These are phyloP conservation scores for Amblyjoppa fuscipennis DNA, from an alignment of 2,888 invertebrate genomes.

Conservation along the genomic window DNA sequence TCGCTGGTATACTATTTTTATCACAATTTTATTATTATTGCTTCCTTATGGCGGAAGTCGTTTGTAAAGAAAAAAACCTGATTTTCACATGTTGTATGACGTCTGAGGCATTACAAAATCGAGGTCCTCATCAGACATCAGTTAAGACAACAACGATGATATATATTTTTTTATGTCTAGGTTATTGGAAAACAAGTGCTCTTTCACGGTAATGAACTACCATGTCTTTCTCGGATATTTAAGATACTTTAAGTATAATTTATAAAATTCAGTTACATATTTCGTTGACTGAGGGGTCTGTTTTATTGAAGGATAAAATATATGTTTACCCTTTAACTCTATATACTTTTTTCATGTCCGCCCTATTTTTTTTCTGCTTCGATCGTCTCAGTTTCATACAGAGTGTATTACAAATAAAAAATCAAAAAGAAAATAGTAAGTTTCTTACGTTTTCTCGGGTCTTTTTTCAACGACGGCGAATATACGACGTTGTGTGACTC, in stretches of 20 bases:
- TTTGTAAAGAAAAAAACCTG: too few species aligned
- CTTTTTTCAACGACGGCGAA: constrained; percentile 47
- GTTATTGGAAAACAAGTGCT: neutral
- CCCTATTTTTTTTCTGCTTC: neutral
- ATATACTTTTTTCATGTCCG: neutral
- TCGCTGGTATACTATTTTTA: too few species aligned
- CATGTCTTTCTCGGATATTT: neutral
- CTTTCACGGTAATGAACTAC: neutral
- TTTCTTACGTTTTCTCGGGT: constrained; percentile 52
- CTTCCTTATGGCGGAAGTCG: too few species aligned
- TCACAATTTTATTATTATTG: too few species aligned
- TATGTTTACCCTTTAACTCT: neutral
- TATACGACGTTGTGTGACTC: constrained; percentile 56
- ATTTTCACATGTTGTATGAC: too few species aligned
- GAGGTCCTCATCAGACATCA: too few species aligned
- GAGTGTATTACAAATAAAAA: constrained; percentile 37
- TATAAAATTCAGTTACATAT: neutral
- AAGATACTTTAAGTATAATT: neutral
- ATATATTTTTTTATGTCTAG: neutral
- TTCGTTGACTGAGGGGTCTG: neutral
- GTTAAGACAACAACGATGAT: too few species aligned
- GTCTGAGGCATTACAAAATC: too few species aligned
- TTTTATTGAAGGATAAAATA: neutral
- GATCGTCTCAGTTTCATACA: constrained; percentile 31
- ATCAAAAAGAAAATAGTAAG: constrained; percentile 32